phyloP scores from a whole-genome alignment of 2,888 invertebrate genomes.

The Latheticus oryzae region DNA sequence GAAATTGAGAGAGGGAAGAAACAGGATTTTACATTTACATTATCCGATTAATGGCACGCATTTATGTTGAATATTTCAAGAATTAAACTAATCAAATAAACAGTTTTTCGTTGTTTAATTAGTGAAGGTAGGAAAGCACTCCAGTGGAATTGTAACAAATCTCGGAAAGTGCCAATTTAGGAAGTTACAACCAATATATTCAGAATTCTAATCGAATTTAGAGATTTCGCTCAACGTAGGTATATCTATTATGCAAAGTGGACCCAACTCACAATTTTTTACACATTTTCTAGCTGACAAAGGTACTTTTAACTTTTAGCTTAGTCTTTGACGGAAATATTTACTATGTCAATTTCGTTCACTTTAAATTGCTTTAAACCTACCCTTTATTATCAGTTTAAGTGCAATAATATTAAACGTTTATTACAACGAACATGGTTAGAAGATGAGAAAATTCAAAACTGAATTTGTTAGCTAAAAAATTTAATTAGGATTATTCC shows the following conservation, averaged over 20 bases:
- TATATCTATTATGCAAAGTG: too few relatives aligned
- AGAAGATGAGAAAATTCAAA: slow-evolving; percentile 1
- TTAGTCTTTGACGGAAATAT: too few relatives aligned
- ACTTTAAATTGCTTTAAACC: too few relatives aligned
- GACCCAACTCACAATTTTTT: too few relatives aligned
- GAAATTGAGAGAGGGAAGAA: slow-evolving; percentile 11
- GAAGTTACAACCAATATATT: too few relatives aligned
- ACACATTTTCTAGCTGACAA: too few relatives aligned
- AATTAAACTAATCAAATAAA: slow-evolving; percentile 1
- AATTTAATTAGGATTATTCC: slow-evolving; percentile 11
- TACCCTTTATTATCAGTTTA: slow-evolving; percentile 1
- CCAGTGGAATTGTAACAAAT: slow-evolving; percentile 26
- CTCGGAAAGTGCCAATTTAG: slow-evolving; percentile 36
- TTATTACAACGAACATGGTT: slow-evolving; percentile 1
- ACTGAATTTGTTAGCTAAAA: neutral
- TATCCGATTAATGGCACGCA: neutral
- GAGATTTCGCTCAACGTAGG: too few relatives aligned
- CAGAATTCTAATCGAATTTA: too few relatives aligned
- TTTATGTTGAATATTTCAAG: too few relatives aligned
- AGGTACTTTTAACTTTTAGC: too few relatives aligned
- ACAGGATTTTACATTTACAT: slow-evolving; percentile 18
- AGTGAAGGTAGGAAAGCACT: slow-evolving; percentile 1
- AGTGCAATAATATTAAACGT: slow-evolving; percentile 6
- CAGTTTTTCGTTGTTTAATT: slow-evolving; percentile 24
- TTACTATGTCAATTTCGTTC: neutral